Conservation (phyloP, 2,113 vertebrate species). For the Paedocypris sp. region DNA sequence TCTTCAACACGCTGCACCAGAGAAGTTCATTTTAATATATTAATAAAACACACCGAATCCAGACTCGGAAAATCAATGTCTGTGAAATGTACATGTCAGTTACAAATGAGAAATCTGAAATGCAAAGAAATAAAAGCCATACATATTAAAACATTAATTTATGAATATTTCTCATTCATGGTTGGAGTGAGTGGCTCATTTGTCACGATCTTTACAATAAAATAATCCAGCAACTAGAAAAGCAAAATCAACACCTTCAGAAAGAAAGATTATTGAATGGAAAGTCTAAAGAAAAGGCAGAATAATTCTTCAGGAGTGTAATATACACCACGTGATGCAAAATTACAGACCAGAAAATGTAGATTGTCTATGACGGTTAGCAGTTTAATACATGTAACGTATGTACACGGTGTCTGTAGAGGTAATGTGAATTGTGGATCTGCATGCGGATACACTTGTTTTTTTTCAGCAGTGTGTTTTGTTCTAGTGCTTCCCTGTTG, state of each 20-base stretch:
- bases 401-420: background rate
- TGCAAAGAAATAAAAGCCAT: slow-evolving; percentile 12
- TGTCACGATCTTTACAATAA: slow-evolving; percentile 20
- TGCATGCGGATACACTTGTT: background rate
- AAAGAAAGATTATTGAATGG: slow-evolving; percentile 16
- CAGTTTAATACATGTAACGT: background rate
- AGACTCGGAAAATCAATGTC: slow-evolving; percentile 22
- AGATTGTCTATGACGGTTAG: slow-evolving; percentile 22
- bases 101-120: slow-evolving; percentile 25
- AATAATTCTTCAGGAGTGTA: slow-evolving; percentile 19
- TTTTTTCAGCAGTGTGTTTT: background rate
- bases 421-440: background rate
- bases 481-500: background rate
- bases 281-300: slow-evolving; percentile 21
- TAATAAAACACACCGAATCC: slow-evolving; percentile 29
- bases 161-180: slow-evolving; percentile 23
- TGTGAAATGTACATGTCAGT: slow-evolving; percentile 25
- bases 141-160: slow-evolving; percentile 29
- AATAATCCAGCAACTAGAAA: slow-evolving; percentile 16
- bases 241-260: slow-evolving; percentile 7
- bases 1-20: slow-evolving; percentile 13
- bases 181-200: slow-evolving; percentile 14
- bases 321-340: slow-evolving; percentile 9
- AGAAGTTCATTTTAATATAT: slow-evolving; percentile 22
- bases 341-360: slow-evolving; percentile 7